Evolutionary conservation across 2,113 vertebrate species (phyloP).

Genomic region (Pluvialis apricaria): DNA sequence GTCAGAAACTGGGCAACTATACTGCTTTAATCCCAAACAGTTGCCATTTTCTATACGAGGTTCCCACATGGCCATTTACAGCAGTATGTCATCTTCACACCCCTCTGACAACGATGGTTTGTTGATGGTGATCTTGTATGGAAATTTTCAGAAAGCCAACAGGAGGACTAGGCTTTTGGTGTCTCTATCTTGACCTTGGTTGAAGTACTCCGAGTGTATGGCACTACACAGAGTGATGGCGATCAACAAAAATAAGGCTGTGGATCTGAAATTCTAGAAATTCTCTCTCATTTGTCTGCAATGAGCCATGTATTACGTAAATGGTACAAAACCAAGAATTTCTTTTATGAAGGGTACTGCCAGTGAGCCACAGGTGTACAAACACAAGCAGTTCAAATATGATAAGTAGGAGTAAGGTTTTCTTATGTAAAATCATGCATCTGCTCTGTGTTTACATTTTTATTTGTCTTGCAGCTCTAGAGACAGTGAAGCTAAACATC

Average conservation of each 20-base stretch:
- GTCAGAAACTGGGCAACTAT: not conserved
- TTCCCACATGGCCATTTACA: not conserved
- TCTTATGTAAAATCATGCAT: constrained; percentile 22
- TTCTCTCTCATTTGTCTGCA: not conserved
- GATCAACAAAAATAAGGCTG: not conserved
- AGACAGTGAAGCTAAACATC: constrained; percentile 11
- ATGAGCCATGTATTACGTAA: not conserved
- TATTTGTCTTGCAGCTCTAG: constrained; percentile 2
- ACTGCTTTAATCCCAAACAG: not conserved
- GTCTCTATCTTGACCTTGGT: not conserved
- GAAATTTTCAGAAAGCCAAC: not conserved
- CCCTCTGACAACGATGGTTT: rapidly evolving
- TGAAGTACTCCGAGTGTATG: not conserved
- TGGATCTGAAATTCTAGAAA: not conserved
- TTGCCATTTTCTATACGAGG: not conserved
- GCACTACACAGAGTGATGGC: not conserved
- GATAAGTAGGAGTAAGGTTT: not conserved
- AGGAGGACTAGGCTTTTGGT: not conserved
- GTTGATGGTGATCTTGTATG: not conserved
- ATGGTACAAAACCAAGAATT: not conserved
- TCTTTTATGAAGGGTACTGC: not conserved
- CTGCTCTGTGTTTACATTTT: constrained; percentile 30
- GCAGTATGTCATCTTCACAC: not conserved
- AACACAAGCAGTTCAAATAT: constrained; percentile 24
- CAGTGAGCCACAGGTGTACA: constrained; percentile 30